Percentiles rank a stretch among this genome's conserved stretches.
Evolutionary conservation across 1,140 invertebrate species (phyloP).

Genomic region (Lordiphosa mommai): DNA sequence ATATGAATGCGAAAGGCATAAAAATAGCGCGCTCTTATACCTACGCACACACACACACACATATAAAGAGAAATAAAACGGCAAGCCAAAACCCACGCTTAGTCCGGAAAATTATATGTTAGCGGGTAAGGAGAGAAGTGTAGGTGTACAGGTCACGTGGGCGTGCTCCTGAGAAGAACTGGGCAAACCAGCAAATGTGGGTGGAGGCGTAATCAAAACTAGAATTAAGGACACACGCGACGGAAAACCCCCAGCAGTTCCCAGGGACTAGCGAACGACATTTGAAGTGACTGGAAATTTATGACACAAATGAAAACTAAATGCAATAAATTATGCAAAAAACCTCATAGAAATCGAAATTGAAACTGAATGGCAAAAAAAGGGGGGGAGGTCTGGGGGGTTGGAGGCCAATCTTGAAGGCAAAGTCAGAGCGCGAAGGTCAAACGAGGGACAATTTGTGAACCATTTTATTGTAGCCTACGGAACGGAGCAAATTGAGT

Average conservation of each 20-base stretch:
- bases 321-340: conserved; percentile 74
- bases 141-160: conserved; percentile 5
- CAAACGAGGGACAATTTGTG: conserved; percentile 40
- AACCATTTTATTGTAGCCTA: conserved; percentile 20
- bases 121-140: neutral
- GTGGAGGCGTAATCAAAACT: conserved; percentile 55
- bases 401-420: conserved; percentile 29
- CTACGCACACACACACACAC: neutral
- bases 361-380: conserved; percentile 48
- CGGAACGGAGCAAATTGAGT: neutral
- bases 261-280: neutral
- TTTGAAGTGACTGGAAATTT: conserved; percentile 37
- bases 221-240: conserved; percentile 73
- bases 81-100: conserved; percentile 16
- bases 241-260: conserved; percentile 2
- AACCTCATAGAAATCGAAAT: conserved; percentile 30
- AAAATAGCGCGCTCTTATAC: conserved; percentile 32
- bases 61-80: conserved; percentile 6
- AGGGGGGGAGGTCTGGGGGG: neutral
- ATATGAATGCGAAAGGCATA: conserved; percentile 52
- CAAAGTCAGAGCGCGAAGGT: conserved; percentile 40
- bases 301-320: conserved; percentile 59
- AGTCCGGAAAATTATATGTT: conserved; percentile 26
- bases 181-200: conserved; percentile 4
- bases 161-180: conserved; percentile 17